Evolutionary conservation across 1,140 invertebrate species (phyloP).

Genomic region (Rhopalosiphum padi): DNA sequence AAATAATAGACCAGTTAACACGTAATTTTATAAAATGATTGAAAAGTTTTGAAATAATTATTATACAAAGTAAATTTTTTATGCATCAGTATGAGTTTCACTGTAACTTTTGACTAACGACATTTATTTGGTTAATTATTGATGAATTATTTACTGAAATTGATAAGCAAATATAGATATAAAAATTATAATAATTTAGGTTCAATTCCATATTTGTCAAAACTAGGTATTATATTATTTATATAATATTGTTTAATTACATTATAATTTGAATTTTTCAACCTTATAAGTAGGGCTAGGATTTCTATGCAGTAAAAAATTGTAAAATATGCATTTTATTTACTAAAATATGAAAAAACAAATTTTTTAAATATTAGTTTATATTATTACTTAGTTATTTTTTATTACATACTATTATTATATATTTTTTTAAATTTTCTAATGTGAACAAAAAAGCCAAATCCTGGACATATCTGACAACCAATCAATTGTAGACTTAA

Average conservation of each 20-base stretch:
- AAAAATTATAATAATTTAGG: neutral
- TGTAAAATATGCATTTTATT: no score
- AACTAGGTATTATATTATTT: neutral
- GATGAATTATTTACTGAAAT: neutral
- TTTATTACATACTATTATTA: no score
- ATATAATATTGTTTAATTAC: neutral
- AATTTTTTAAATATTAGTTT: no score
- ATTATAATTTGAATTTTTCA: neutral
- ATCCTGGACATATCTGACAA: no score
- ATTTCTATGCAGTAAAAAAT: no score
- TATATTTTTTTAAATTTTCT: no score
- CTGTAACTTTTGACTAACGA: neutral
- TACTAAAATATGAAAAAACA: no score
- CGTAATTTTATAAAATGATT: neutral
- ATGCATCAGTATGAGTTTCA: neutral
- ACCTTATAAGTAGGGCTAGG: neutral
- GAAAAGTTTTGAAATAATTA: neutral
- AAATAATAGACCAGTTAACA: neutral
- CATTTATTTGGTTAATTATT: neutral
- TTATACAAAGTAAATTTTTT: neutral
- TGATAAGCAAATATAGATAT: neutral
- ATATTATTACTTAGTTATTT: no score
- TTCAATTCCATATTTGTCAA: neutral
- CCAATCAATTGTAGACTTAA: no score
- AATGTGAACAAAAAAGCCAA: no score